phyloP scores from a whole-genome alignment of 2,113 vertebrate species.

The Halcyon malimbica region DNA sequence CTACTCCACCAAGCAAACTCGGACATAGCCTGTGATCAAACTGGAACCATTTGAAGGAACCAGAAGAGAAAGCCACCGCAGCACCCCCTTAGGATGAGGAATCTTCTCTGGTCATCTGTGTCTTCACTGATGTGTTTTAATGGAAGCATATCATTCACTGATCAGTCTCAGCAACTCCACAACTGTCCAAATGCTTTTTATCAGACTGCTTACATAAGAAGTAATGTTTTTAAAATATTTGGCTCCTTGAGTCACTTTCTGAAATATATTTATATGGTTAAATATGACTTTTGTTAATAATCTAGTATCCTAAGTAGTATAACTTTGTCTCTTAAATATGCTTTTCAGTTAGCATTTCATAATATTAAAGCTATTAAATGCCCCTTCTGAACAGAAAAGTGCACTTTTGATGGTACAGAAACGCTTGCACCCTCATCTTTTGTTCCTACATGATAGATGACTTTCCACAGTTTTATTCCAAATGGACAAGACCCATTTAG shows the following conservation, averaged over 20 bases:
- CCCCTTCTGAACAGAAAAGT: neutral
- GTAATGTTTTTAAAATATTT: neutral
- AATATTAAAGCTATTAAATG: neutral
- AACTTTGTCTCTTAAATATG: neutral
- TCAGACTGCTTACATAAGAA: neutral
- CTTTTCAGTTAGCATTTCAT: neutral
- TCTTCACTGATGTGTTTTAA: neutral
- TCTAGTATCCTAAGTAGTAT: fast-evolving
- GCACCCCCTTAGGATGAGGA: too few relatives aligned
- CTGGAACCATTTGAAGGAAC: neutral
- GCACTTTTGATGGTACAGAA: neutral
- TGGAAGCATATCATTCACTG: neutral
- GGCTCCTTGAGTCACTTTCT: neutral
- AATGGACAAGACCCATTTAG: neutral
- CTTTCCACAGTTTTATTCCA: neutral
- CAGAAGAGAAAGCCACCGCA: neutral
- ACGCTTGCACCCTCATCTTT: neutral
- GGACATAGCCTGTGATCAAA: neutral
- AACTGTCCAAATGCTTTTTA: neutral
- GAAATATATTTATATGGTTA: neutral
- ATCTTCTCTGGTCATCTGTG: neutral
- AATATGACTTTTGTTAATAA: neutral
- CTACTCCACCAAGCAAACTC: neutral
- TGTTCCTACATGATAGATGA: neutral
- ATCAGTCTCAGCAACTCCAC: neutral